Base-by-base conservation (phyloP, 2,888 invertebrate genomes). In the Shargacucullia verbasci region DNA sequence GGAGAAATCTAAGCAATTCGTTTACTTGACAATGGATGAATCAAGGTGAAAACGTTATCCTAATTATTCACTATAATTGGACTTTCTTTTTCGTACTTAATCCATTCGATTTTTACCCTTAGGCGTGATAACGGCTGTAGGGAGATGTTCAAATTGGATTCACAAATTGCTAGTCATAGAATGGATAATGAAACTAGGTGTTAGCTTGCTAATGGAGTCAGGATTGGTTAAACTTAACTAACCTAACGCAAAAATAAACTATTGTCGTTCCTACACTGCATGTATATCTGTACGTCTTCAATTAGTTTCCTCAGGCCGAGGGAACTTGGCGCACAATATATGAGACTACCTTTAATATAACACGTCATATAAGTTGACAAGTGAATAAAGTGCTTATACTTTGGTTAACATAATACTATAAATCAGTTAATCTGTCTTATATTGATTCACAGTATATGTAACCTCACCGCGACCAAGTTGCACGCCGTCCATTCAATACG, bases 401-500 rank as follows among this genome's bases (percentile, higher is more conserved):
- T 4, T 20, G 4, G 20, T 20, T 3, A 3, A 20, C 20, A 20
- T 20, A 20, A 20, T 3, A 20, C 20, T 47, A 39, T 62, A 14
- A 53, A 43, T 66, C 10, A 13, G 20, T 49, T 15, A 45, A 20
- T 59, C 65, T 40, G 31, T 55, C 43, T 41, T 43, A 9, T 25
- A 59, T 15, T 27, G 38, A 29, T 41, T 44, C 29, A 20, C n/a
- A 27, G 11, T 70, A 29, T 27, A 3, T 27, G 70, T 72, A 73
- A 76, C 72, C 65, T 71, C 62, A 70, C 60, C 59, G 52, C 58
- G 14, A 49, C 29, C 66, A 59, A 70, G 54, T 70, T 71, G 61
- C 40, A 43, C 43, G 57, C 13, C 35, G 35, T 64, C 58, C 73
- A 75, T 76, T 79, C 73, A 76, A 76, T 79, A 70, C 68, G 66